Evolutionary conservation across 2,113 vertebrate species (phyloP).

Genomic region (Synchiropus splendidus): DNA sequence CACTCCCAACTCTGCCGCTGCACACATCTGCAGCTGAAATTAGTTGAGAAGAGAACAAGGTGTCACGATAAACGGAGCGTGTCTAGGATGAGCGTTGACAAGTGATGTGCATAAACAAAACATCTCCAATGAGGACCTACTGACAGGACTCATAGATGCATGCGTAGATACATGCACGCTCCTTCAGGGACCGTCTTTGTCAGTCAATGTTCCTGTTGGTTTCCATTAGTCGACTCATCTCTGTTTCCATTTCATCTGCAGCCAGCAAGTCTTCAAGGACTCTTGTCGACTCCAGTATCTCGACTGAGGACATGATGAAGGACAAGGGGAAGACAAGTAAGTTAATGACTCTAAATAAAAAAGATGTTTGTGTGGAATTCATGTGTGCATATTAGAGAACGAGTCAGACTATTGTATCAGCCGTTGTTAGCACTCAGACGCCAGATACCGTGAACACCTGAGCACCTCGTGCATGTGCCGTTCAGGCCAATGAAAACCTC

Average conservation of each 20-base stretch:
- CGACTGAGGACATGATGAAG: conserved; percentile 1
- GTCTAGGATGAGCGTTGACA: conserved; percentile 24
- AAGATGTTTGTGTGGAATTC: background rate
- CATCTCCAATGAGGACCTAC: conserved; percentile 41
- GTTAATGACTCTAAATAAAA: background rate
- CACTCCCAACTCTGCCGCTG: background rate
- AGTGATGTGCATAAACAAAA: conserved; percentile 26
- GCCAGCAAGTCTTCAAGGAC: conserved; percentile 3
- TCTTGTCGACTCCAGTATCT: conserved; percentile 24
- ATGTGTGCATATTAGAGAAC: too few relatives aligned
- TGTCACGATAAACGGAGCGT: conserved; percentile 24
- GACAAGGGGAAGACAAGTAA: conserved; percentile 11
- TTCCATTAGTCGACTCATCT: conserved; percentile 41
- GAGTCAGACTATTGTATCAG: too few relatives aligned
- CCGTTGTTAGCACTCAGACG: too few relatives aligned
- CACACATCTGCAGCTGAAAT: conserved; percentile 15
- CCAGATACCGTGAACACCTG: too few relatives aligned
- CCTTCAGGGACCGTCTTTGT: too few relatives aligned
- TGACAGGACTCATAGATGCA: conserved; percentile 29
- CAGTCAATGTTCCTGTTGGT: conserved; percentile 18
- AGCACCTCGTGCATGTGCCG: too few relatives aligned
- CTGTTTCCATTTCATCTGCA: conserved; percentile 32
- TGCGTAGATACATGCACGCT: too few relatives aligned
- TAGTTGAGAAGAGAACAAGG: conserved; percentile 47
- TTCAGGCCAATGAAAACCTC: too few relatives aligned